These are phyloP conservation scores for Nephotettix cincticeps DNA, from an alignment of 1,140 invertebrate species.

Conservation along the genomic window DNA sequence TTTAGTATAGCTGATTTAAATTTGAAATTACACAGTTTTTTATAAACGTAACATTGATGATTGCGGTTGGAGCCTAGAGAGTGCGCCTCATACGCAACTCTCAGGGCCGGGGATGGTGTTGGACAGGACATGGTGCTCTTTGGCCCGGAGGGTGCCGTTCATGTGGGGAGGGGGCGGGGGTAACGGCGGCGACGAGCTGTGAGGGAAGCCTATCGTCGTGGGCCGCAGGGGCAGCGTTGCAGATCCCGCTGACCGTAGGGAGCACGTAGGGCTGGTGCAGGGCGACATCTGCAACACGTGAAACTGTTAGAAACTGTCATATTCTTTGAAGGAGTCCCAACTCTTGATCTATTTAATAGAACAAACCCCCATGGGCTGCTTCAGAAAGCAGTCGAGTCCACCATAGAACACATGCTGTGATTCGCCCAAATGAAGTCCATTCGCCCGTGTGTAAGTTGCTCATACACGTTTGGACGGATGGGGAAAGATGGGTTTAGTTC, in stretches of 20 bases:
- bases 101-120: conserved; percentile 72
- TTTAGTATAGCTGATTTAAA: background rate
- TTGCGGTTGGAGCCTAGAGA: background rate
- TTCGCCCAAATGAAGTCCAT: too few species aligned
- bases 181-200: conserved; percentile 41
- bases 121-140: conserved; percentile 63
- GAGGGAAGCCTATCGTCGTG: conserved; percentile 12
- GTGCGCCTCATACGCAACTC: conserved; percentile 59
- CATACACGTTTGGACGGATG: too few species aligned
- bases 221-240: background rate
- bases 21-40: too few species aligned
- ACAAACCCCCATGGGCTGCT: too few species aligned
- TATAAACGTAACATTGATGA: too few species aligned
- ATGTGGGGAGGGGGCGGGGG: conserved; percentile 29
- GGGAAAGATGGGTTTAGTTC: too few species aligned
- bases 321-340: too few species aligned
- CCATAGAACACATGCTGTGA: too few species aligned
- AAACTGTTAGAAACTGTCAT: too few species aligned
- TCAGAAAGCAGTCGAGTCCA: too few species aligned
- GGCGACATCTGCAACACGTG: conserved; percentile 32
- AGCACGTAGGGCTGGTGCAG: conserved; percentile 28
- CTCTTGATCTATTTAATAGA: too few species aligned
- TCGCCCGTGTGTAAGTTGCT: too few species aligned
- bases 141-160: conserved; percentile 36
- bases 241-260: conserved; percentile 3